Evolutionary conservation across 2,113 vertebrate species (phyloP), one percentile per base, ranked within the genome.

Genomic region (Lutjanus erythropterus): DNA sequence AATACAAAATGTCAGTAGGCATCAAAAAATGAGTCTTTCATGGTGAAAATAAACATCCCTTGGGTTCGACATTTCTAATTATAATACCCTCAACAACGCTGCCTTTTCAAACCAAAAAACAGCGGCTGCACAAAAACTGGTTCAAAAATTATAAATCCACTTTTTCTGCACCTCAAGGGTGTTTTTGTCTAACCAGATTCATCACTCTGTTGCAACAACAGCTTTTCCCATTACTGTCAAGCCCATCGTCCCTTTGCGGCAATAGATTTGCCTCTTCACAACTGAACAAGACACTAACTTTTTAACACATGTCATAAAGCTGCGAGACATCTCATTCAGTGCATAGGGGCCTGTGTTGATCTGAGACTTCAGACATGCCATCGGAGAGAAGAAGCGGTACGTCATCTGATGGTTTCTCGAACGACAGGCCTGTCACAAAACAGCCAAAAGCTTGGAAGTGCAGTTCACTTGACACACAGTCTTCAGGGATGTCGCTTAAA

Each of bases 291-390:
- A 92, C 83, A 85, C 79, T 91, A 89, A 93, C 89, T 91, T 91
- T 93, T 94, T 89, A 92, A 91, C 91, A 91, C 86, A 73, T 89
- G 92, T 92, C 91, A 89, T 91, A 84, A 89, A 91, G 89, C 88
- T 89, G 88, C 53, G 83, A 92, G 89, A 92, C 90, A 84, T 93
- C 88, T 93, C 92, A 92, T 91, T 92, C 89, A 80, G 89, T 66
- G 87, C 84, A 84, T 29, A 37, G 86, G 85, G 81, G 75, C 71
- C 86, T 49, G 42, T 86, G 89, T 90, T 84, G 86, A 89, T 89
- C 75, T 73, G 88, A 90, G 90, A 88, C 87, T 88, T 87, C 79
- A 88, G 79, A 87, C 52, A 25, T 74, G 80, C 75, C 88, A 86
- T 80, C 14, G 35, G 87, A 86, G 86, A 86, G 81, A 90, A 90